phyloP scores from a whole-genome alignment of 2,797 vertebrate genomes.

The Florisuga fusca region DNA sequence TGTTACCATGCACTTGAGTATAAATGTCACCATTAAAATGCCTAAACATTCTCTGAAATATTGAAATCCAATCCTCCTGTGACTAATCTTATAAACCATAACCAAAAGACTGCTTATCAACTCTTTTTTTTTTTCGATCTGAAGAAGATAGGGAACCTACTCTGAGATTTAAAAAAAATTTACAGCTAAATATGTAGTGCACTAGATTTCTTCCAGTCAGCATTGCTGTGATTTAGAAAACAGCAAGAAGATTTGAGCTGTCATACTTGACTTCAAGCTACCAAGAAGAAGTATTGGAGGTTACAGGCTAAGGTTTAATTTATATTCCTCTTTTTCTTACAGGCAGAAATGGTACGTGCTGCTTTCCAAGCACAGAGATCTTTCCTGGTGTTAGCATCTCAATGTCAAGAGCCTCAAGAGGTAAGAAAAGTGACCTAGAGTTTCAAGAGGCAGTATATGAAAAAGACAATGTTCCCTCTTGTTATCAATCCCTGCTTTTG shows the following conservation, averaged over 20 bases:
- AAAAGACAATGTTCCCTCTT: background rate
- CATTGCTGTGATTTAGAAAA: constrained; percentile 37
- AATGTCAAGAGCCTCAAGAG: constrained; percentile 91
- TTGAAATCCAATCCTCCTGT: background rate
- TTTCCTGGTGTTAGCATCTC: constrained; percentile 89
- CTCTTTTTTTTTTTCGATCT: background rate
- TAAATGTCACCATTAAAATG: background rate
- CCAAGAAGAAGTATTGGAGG: background rate
- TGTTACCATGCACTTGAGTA: background rate
- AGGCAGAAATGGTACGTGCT: constrained; percentile 93
- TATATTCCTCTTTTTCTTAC: constrained; percentile 41
- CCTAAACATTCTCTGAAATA: background rate
- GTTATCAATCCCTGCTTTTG: background rate
- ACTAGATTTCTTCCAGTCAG: constrained; percentile 19
- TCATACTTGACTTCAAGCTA: constrained; percentile 53
- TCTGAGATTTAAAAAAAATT: background rate
- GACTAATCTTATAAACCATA: background rate
- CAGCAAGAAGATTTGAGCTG: constrained; percentile 27
- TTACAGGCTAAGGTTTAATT: constrained; percentile 37
- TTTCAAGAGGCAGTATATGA: background rate
- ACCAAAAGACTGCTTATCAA: background rate
- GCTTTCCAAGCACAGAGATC: constrained; percentile 90
- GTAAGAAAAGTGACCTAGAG: constrained; percentile 77
- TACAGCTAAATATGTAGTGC: background rate
- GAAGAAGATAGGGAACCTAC: background rate